These are phyloP conservation scores for Coracias cyanogaster DNA, from an alignment of 2,797 vertebrate species.

Conservation along the genomic window DNA sequence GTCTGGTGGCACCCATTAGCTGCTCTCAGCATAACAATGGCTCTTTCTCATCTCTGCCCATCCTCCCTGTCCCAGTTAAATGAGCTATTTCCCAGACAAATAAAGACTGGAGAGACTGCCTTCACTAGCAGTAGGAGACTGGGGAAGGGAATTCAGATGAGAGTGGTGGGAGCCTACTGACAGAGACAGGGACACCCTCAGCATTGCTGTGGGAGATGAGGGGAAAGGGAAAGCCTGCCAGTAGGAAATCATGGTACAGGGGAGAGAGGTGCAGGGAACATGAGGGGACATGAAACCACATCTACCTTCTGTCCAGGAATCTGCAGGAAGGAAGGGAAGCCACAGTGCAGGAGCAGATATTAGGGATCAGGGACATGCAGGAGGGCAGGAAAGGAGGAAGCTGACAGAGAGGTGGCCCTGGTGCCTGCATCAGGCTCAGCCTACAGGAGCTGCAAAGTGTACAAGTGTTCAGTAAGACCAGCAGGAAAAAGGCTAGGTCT, in stretches of 20 bases:
- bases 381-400: neutral
- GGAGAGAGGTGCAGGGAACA: neutral
- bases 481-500: neutral
- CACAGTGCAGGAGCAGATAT: neutral
- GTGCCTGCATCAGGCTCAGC: neutral
- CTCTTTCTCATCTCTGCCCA: constrained; percentile 55
- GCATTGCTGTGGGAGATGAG: neutral
- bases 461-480: neutral
- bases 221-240: neutral
- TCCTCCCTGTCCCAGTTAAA: constrained; percentile 60
- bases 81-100: constrained; percentile 60
- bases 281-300: neutral
- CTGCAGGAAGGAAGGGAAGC: neutral
- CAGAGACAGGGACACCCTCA: neutral
- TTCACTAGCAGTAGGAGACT: neutral
- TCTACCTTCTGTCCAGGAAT: neutral
- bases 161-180: neutral
- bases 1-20: constrained; percentile 57
- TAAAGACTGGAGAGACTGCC: constrained; percentile 22
- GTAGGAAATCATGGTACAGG: neutral
- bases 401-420: neutral
- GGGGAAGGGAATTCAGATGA: neutral
- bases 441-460: neutral
- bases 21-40: constrained; percentile 55
- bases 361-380: neutral